Base-by-base conservation (phyloP, 2,888 invertebrate species). In the Ichneumon xanthorius region DNA sequence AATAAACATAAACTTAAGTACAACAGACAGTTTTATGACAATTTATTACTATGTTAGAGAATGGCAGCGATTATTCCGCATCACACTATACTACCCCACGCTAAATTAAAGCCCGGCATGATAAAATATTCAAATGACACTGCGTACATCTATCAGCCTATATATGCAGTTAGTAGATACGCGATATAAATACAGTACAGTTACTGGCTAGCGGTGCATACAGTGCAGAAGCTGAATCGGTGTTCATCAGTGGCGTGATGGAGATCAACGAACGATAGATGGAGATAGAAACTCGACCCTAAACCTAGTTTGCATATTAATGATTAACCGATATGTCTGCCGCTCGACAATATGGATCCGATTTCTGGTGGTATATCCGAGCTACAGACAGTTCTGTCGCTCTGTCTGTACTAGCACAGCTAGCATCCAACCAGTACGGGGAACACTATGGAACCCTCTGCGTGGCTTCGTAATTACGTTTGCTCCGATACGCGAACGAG, bases 231-330 rank as follows among this genome's bases (percentile, higher is more conserved):
- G 72, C 77, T 80, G 77, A 83, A 86, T 80, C 68, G 82, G 73
- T 70, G 77, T 86, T 86, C 82, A 80, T 82, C 82, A 82, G 73
- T 33, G 53, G 48, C 37, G n/a, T 50, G 71, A 85, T 77, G 45
- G 72, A 77, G 77, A 77, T 80, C 70, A 83, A 77, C 80, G 80
- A 80, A 76, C 48, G 68, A 83, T 83, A 40, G 80, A 79, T 68
- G 63, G 78, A 80, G 82, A 86, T 26, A 67, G 83, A 80, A 83
- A 77, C 79, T 73, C 84, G 70, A 83, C 77, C 85, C 88, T 85
- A 86, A 88, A 87, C 76, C 88, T 86, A 85, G 86, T 88, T 87
- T 88, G 86, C 88, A 88, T 88, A 88, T 88, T 88, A 88, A 88
- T 86, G 87, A 87, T 87, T 80, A 85, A 86, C 84, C 88, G 87